These are phyloP conservation scores for Erebia epiphron DNA, from an alignment of 2,888 invertebrate genomes.

Conservation along the genomic window DNA sequence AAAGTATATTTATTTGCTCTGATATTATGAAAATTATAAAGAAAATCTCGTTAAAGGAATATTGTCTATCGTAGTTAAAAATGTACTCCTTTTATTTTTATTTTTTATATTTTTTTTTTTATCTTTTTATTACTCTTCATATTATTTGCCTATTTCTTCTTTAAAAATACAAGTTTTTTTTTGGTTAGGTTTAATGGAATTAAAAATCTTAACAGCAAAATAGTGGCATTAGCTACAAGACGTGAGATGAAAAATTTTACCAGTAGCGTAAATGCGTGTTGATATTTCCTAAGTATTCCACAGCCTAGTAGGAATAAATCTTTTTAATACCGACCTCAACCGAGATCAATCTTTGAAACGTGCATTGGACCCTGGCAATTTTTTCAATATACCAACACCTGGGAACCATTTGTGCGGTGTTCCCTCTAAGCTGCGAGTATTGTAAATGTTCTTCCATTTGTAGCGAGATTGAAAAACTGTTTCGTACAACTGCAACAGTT, in stretches of 20 bases:
- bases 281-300: slow-evolving; percentile 11
- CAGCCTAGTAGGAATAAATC: slow-evolving; percentile 22
- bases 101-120: too few species aligned
- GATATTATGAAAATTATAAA: neutral
- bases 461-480: slow-evolving; percentile 79
- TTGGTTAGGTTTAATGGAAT: too few species aligned
- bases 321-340: slow-evolving; percentile 21
- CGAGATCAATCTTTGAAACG: slow-evolving; percentile 59
- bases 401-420: slow-evolving; percentile 68
- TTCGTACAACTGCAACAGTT: slow-evolving; percentile 64
- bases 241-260: too few species aligned
- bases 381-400: slow-evolving; percentile 81
- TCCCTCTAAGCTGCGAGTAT: slow-evolving; percentile 72
- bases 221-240: too few species aligned
- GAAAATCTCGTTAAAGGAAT: slow-evolving; percentile 8
- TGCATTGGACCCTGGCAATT: slow-evolving; percentile 72
- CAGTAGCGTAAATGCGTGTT: neutral
- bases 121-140: too few species aligned
- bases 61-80: neutral
- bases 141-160: too few species aligned
- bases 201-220: too few species aligned
- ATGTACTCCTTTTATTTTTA: too few species aligned
- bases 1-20: neutral
- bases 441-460: slow-evolving; percentile 79
- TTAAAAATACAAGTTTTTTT: too few species aligned